These are phyloP conservation scores for Drosophila ficusphila DNA, from an alignment of 1,140 invertebrate species.

Conservation along the genomic window DNA sequence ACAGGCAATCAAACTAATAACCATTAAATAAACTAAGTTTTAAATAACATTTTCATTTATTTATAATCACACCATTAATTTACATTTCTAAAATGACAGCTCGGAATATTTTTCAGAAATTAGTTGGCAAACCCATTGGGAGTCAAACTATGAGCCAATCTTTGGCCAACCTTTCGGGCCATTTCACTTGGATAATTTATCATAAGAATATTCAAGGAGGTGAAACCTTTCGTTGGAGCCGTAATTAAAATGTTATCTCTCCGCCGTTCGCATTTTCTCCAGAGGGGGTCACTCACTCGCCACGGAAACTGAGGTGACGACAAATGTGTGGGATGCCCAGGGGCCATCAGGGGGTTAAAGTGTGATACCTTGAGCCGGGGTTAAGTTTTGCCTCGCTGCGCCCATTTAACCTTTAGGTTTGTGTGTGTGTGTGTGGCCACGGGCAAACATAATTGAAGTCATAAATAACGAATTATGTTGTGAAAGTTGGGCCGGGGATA, in stretches of 20 bases:
- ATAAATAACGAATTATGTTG: slow-evolving; percentile 82
- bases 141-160: too few species aligned
- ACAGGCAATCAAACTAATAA: too few species aligned
- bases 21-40: too few species aligned
- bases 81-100: too few species aligned
- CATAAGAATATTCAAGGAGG: slow-evolving; percentile 20
- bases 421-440: slow-evolving; percentile 45
- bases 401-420: slow-evolving; percentile 65
- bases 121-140: too few species aligned
- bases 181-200: slow-evolving; percentile 38
- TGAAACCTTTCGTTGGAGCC: slow-evolving; percentile 5
- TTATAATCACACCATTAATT: too few species aligned
- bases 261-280: slow-evolving; percentile 5
- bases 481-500: slow-evolving; percentile 64
- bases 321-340: slow-evolving; percentile 59
- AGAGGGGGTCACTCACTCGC: slow-evolving; percentile 21
- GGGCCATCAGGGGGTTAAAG: slow-evolving; percentile 26
- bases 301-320: slow-evolving; percentile 55
- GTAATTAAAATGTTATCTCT: slow-evolving; percentile 46
- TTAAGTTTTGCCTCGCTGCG: slow-evolving; percentile 65
- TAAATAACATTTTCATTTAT: too few species aligned
- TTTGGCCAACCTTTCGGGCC: neutral
- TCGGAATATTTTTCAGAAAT: too few species aligned
- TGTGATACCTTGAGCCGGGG: slow-evolving; percentile 32
- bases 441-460: slow-evolving; percentile 80